Conservation (phyloP, 2,113 vertebrate genomes). For the Perca fluviatilis region DNA sequence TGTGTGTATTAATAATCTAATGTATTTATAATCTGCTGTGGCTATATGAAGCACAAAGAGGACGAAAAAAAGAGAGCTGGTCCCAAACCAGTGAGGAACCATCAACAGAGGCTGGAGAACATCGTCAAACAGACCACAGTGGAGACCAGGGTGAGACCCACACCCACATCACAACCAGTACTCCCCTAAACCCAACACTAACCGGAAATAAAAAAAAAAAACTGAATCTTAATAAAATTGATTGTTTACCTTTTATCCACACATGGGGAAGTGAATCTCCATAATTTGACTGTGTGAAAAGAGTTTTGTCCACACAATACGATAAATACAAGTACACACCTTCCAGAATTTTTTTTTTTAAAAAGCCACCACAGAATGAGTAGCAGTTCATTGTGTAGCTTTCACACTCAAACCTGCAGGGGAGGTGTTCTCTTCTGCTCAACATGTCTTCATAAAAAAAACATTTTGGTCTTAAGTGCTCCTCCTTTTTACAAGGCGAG, state of each 20-base stretch:
- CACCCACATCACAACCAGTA: neutral
- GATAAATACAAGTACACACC: too few relatives aligned
- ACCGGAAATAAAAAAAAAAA: neutral
- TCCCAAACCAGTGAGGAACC: constrained; percentile 73
- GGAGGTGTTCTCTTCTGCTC: neutral
- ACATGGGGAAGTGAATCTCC: neutral
- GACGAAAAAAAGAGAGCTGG: constrained; percentile 50
- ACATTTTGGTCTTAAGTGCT: neutral
- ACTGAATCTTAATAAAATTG: neutral
- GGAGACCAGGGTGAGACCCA: constrained; percentile 87
- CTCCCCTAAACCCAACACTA: too few relatives aligned
- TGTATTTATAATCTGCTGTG: constrained; percentile 20
- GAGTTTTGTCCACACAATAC: neutral
- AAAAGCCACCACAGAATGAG: too few relatives aligned
- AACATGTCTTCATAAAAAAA: neutral
- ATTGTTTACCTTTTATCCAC: neutral
- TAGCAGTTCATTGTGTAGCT: too few relatives aligned
- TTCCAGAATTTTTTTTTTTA: too few relatives aligned
- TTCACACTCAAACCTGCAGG: too few relatives aligned
- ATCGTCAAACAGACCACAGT: constrained; percentile 82
- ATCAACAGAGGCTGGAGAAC: constrained; percentile 89
- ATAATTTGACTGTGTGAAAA: neutral
- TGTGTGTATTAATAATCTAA: constrained; percentile 11
- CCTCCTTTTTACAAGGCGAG: neutral
- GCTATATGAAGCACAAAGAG: constrained; percentile 40